Conservation (phyloP, 2,888 invertebrate genomes). For the Petrophora chlorosata region DNA sequence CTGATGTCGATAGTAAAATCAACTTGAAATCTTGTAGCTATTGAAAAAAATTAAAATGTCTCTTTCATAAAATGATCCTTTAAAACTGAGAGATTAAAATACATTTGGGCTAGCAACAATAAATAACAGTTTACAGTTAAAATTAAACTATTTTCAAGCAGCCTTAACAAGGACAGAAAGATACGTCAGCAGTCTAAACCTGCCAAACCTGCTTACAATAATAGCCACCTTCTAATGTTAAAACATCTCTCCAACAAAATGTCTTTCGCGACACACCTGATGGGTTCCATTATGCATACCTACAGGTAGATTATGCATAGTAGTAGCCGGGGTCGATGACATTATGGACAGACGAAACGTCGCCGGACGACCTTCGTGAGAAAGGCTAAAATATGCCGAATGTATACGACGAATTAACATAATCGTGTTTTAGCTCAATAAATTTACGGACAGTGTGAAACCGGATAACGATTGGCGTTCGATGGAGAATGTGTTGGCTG, state of each 20-base stretch:
- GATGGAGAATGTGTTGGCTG: conserved; percentile 16
- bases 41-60: too few relatives aligned
- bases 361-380: conserved; percentile 72
- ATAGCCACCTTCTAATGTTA: too few relatives aligned
- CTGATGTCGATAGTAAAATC: too few relatives aligned
- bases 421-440: conserved; percentile 67
- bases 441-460: conserved; percentile 48
- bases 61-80: too few relatives aligned
- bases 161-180: too few relatives aligned
- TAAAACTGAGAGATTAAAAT: too few relatives aligned
- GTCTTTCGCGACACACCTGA: conserved; percentile 19
- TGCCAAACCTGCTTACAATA: conserved; percentile 8
- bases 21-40: too few relatives aligned
- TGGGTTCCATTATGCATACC: conserved; percentile 18
- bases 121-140: background rate
- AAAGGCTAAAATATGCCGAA: conserved; percentile 64
- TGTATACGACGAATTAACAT: conserved; percentile 64
- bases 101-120: background rate
- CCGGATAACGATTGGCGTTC: conserved; percentile 30
- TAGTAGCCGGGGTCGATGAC: conserved; percentile 60
- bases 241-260: conserved; percentile 11
- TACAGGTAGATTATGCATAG: conserved; percentile 7
- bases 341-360: conserved; percentile 65
- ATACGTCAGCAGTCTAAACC: background rate
- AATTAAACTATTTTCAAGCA: background rate